Evolutionary conservation across 2,888 invertebrate species (phyloP).

Genomic region (Noctuana brunneofusca): DNA sequence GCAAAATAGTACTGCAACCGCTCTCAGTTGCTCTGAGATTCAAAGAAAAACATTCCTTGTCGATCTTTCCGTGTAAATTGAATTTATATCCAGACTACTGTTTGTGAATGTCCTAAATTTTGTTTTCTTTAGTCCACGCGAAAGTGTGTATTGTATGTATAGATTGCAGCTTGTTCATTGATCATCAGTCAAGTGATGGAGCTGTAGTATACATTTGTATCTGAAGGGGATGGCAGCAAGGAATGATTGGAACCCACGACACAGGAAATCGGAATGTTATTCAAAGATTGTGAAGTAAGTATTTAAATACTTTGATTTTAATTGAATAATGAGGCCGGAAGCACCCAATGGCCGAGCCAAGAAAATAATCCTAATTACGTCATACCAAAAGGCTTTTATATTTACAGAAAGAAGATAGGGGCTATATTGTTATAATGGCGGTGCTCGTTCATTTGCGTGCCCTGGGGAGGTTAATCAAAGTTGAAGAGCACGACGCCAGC

Average conservation of each 20-base stretch:
- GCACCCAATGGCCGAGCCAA: not conserved
- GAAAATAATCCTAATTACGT: not conserved
- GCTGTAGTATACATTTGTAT: too few relatives aligned
- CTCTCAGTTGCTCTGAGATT: constrained; percentile 67
- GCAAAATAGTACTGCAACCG: constrained; percentile 73
- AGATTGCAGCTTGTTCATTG: too few relatives aligned
- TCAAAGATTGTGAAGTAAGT: not conserved
- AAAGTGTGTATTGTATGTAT: not conserved
- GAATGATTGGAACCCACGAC: not conserved
- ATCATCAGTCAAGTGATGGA: too few relatives aligned
- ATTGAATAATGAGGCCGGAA: not conserved
- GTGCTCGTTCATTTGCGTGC: constrained; percentile 54
- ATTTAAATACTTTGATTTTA: not conserved
- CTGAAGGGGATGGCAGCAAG: too few relatives aligned
- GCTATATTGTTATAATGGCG: constrained; percentile 38
- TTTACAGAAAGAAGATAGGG: constrained; percentile 16
- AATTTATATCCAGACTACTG: constrained; percentile 33
- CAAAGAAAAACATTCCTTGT: constrained; percentile 52
- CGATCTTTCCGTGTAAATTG: constrained; percentile 33
- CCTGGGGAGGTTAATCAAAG: constrained; percentile 69
- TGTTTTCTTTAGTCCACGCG: not conserved
- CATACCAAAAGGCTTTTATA: not conserved
- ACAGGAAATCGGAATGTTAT: not conserved
- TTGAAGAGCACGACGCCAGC: constrained; percentile 61
- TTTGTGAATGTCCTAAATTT: not conserved